phyloP scores from a whole-genome alignment of 2,888 invertebrate species.

The Chrysomela aeneicollis region DNA sequence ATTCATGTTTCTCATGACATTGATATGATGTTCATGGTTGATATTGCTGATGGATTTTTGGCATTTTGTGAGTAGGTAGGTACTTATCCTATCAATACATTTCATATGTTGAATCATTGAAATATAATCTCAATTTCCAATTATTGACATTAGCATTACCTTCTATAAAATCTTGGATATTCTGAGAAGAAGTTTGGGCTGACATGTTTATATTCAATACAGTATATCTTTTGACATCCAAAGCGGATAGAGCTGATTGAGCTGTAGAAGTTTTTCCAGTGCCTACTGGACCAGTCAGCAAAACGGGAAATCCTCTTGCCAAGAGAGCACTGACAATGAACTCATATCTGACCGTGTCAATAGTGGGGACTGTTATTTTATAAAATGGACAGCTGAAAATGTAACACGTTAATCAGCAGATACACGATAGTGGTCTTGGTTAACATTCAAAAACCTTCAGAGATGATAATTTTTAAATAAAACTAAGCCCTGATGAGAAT shows the following conservation, averaged over 20 bases:
- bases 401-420: not conserved
- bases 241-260: slow-evolving; percentile 69
- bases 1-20: too few relatives aligned
- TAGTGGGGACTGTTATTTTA: slow-evolving; percentile 85
- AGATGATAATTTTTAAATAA: too few relatives aligned
- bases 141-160: not conserved
- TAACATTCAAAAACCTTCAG: too few relatives aligned
- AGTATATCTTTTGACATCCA: slow-evolving; percentile 68
- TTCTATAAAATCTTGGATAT: slow-evolving; percentile 67
- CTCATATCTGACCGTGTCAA: slow-evolving; percentile 87
- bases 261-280: slow-evolving; percentile 86
- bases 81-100: too few relatives aligned
- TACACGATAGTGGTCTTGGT: too few relatives aligned
- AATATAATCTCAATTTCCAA: too few relatives aligned
- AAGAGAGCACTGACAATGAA: slow-evolving; percentile 74
- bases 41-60: too few relatives aligned
- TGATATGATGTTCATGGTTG: too few relatives aligned
- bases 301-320: slow-evolving; percentile 71
- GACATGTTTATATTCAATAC: slow-evolving; percentile 86
- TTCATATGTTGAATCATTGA: too few relatives aligned
- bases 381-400: slow-evolving; percentile 76
- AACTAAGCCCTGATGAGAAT: too few relatives aligned
- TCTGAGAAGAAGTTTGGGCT: slow-evolving; percentile 84
- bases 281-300: slow-evolving; percentile 86
- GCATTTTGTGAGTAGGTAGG: too few relatives aligned